Evolutionary conservation across 2,113 vertebrate genomes (phyloP).

Genomic region (Phaethornis superciliosus): DNA sequence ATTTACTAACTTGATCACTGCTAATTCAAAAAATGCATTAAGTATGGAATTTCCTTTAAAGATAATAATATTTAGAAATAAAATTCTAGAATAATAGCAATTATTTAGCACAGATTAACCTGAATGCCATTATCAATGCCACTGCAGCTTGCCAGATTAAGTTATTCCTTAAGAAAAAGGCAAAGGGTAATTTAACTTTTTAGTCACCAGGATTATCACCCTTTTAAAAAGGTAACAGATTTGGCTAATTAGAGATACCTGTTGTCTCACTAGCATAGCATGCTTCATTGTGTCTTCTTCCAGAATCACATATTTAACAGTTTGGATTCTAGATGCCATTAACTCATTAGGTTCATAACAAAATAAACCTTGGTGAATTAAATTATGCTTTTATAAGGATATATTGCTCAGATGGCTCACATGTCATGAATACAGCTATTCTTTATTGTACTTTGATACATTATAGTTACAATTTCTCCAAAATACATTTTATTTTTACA

Average conservation of each 20-base stretch:
- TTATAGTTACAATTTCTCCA: background rate
- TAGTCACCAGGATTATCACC: background rate
- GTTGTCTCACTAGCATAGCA: background rate
- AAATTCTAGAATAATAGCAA: background rate
- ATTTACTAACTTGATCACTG: background rate
- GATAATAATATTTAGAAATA: background rate
- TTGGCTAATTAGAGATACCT: background rate
- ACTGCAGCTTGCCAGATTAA: background rate
- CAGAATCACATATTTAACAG: background rate
- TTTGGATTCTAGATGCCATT: background rate
- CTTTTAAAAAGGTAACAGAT: background rate
- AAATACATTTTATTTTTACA: background rate
- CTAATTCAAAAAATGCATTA: background rate
- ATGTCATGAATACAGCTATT: background rate
- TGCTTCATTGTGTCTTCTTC: background rate
- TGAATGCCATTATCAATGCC: background rate
- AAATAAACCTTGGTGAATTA: background rate
- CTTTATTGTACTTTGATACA: background rate
- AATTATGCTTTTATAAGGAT: background rate
- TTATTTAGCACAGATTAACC: background rate
- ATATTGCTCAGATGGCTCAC: rapidly evolving
- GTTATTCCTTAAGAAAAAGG: background rate
- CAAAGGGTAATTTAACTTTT: background rate
- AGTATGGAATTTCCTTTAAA: background rate
- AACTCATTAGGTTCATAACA: background rate